A percentile compares a stretch with the other conserved stretches of the same genome.
Conservation (phyloP, 2,113 vertebrate species). For the Carassius gibelio region DNA sequence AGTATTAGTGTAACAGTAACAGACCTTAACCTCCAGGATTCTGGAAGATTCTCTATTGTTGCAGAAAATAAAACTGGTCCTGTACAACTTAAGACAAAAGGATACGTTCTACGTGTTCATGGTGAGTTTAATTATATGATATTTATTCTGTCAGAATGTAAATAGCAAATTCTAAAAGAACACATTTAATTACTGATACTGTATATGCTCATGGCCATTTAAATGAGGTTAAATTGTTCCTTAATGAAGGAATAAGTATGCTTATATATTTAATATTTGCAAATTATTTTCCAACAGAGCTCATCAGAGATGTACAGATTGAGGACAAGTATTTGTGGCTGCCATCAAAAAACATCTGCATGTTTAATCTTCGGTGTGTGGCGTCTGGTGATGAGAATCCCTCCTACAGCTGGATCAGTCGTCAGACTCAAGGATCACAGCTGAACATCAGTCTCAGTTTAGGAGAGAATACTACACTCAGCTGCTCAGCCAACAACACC, state of each 20-base stretch:
- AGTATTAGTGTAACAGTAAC: conserved; percentile 56
- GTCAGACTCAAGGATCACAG: neutral
- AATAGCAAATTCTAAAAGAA: neutral
- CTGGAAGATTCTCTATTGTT: conserved; percentile 16
- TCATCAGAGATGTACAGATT: neutral
- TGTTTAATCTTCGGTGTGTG: conserved; percentile 49
- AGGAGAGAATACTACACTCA: conserved; percentile 39
- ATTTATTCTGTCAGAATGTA: neutral
- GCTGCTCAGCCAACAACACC: conserved; percentile 43
- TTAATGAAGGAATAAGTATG: neutral
- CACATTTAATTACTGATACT: neutral
- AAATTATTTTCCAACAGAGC: conserved; percentile 43
- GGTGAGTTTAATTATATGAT: conserved; percentile 47
- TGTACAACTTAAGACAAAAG: neutral
- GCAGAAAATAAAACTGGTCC: fast-evolving
- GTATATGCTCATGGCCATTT: fast-evolving
- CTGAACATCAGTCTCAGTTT: neutral
- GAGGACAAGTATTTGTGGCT: neutral
- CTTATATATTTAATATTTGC: neutral
- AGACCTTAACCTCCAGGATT: conserved; percentile 51
- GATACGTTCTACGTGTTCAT: conserved; percentile 50
- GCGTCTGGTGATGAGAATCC: fast-evolving
- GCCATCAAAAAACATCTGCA: neutral
- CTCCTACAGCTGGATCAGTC: conserved; percentile 57
- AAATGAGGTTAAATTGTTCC: neutral